Evolutionary conservation across 2,888 invertebrate species (phyloP).

Genomic region (Camptogramma bilineatum): DNA sequence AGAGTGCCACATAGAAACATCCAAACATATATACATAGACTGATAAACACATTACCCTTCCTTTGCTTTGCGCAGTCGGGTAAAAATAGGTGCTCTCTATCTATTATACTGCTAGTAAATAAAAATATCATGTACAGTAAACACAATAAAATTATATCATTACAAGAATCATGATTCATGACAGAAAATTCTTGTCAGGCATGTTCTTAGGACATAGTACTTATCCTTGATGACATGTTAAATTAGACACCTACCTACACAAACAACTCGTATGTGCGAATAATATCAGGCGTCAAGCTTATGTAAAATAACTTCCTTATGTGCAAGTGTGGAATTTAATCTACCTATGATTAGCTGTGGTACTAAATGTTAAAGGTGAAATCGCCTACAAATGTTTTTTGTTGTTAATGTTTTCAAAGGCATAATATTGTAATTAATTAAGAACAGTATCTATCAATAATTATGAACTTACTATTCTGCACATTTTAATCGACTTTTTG

Average conservation of each 20-base stretch:
- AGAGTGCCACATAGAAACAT: no score
- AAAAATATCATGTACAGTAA: no score
- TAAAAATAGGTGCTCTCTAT: no score
- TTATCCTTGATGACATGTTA: conserved; percentile 58
- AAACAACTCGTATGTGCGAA: conserved; percentile 41
- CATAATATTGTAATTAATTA: neutral
- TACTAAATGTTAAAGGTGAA: conserved; percentile 16
- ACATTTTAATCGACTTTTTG: conserved; percentile 58
- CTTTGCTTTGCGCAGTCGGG: no score
- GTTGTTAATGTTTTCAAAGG: neutral
- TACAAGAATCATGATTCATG: no score
- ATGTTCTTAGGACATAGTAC: conserved; percentile 49
- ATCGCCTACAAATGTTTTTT: neutral
- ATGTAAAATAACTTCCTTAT: conserved; percentile 34
- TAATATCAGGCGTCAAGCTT: conserved; percentile 22
- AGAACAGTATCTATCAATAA: neutral
- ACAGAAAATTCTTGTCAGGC: conserved; percentile 68
- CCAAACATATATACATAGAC: no score
- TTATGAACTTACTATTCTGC: conserved; percentile 47
- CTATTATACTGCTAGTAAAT: no score
- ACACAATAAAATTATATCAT: no score
- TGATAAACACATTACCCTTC: no score
- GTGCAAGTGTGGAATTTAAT: conserved; percentile 22
- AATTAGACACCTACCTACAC: conserved; percentile 42
- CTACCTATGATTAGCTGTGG: conserved; percentile 4